Evolutionary conservation across 53 echinoderm and acorn worm genomes (phyloP).

Genomic region (Arbacia lixula): DNA sequence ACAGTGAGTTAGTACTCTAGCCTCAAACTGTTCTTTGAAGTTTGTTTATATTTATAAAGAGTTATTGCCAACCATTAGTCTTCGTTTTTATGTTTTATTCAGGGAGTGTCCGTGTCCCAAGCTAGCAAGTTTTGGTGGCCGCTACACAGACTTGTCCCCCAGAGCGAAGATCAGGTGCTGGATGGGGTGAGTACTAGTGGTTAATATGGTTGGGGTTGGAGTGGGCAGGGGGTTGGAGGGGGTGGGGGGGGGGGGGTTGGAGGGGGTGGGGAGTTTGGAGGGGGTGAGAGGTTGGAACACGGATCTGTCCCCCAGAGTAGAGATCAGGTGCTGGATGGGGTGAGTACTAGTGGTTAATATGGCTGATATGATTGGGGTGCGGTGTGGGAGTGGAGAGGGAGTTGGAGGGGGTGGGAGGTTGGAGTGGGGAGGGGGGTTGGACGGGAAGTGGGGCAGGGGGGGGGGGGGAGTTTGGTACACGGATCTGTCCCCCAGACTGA

Average conservation of each 20-base stretch:
- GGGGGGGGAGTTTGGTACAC: slow-evolving; percentile 89
- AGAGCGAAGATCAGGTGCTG: slow-evolving; percentile 91
- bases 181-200: slow-evolving; percentile 98
- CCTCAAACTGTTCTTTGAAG: slow-evolving; percentile 78
- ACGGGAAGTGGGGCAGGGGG: too few relatives aligned
- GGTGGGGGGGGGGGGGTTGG: too few relatives aligned
- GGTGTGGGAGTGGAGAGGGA: too few relatives aligned
- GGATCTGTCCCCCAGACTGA: slow-evolving; percentile 92
- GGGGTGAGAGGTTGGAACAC: slow-evolving; percentile 90
- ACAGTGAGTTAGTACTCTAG: too few relatives aligned
- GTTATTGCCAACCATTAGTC: not conserved
- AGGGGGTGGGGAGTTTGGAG: too few relatives aligned
- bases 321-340: slow-evolving; percentile 96
- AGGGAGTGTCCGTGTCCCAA: slow-evolving; percentile 86
- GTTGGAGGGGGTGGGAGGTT: too few relatives aligned
- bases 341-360: too few relatives aligned
- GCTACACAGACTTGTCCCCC: slow-evolving; percentile 89
- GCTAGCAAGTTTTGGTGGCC: slow-evolving; percentile 90
- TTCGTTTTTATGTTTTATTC: slow-evolving; percentile 22
- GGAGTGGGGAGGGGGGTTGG: too few relatives aligned
- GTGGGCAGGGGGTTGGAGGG: too few relatives aligned
- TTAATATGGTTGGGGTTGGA: too few relatives aligned
- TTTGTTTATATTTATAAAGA: not conserved
- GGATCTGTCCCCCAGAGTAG: slow-evolving; percentile 92
- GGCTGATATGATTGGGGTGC: too few relatives aligned